Percentiles rank a stretch among this genome's conserved stretches.
phyloP scores from a whole-genome alignment of 1,140 invertebrate species.

The Hyphantria cunea region DNA sequence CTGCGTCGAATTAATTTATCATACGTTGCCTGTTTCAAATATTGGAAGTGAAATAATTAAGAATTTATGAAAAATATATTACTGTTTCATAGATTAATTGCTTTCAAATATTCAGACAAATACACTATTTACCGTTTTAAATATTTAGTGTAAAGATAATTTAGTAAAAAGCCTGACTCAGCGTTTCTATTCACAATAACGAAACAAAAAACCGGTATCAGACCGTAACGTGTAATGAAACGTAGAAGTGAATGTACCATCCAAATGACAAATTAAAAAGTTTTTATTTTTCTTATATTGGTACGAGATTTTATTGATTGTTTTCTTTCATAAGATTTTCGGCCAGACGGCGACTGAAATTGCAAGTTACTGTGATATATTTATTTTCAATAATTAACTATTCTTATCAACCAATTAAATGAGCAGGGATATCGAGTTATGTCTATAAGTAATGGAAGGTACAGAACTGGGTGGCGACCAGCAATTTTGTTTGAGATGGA shows the following conservation, averaged over 20 bases:
- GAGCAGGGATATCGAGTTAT: constrained; percentile 82
- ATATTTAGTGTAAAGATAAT: no score
- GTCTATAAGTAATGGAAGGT: constrained; percentile 82
- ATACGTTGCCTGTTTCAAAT: no score
- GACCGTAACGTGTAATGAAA: constrained; percentile 59
- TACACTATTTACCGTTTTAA: no score
- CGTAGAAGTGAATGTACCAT: constrained; percentile 80
- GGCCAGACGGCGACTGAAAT: constrained; percentile 82
- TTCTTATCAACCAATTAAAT: constrained; percentile 82
- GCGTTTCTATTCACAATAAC: not conserved
- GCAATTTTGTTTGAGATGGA: constrained; percentile 96
- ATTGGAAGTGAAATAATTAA: no score
- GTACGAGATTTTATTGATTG: constrained; percentile 83
- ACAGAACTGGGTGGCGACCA: constrained; percentile 86
- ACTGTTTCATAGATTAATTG: no score
- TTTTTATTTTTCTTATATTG: constrained; percentile 83
- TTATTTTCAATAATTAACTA: constrained; percentile 81
- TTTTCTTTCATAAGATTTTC: constrained; percentile 82
- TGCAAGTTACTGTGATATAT: constrained; percentile 82
- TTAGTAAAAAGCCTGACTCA: no score
- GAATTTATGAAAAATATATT: no score
- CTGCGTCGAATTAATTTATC: no score
- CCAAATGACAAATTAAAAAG: constrained; percentile 83
- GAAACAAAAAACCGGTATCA: constrained; percentile 34
- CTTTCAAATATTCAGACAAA: no score